phyloP scores from a whole-genome alignment of 2,113 vertebrate species.

The Desmodus rotundus region DNA sequence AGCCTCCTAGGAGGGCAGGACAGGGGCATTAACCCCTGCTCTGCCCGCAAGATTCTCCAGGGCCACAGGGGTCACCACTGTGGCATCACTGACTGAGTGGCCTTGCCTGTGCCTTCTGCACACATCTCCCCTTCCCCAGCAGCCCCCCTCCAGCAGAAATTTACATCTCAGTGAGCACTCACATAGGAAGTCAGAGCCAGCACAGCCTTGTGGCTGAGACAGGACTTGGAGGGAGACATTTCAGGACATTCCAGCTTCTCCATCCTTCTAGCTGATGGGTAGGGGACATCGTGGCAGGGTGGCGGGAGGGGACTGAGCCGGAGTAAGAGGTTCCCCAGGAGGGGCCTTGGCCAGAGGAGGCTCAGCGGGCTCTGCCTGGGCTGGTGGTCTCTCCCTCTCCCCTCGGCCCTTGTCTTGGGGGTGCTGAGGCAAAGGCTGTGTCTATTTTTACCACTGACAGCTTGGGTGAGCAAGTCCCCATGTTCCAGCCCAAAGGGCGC shows the following conservation, averaged over 20 bases:
- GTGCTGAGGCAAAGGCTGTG: neutral
- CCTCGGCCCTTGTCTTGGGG: neutral
- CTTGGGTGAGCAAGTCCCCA: neutral
- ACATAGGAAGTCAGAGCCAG: neutral
- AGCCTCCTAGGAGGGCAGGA: neutral
- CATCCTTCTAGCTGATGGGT: neutral
- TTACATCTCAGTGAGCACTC: neutral
- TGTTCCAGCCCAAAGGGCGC: neutral
- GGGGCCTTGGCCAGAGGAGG: neutral
- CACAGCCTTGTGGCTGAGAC: neutral
- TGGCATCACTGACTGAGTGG: neutral
- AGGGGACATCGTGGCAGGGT: neutral
- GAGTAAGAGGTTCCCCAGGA: neutral
- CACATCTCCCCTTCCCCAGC: neutral
- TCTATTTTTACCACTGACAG: neutral
- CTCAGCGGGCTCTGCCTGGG: neutral
- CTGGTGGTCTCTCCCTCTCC: neutral
- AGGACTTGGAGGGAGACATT: neutral
- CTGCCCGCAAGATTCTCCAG: neutral
- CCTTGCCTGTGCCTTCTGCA: neutral
- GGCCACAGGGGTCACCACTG: neutral
- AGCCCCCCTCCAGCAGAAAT: neutral
- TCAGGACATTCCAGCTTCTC: neutral
- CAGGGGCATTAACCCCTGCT: neutral
- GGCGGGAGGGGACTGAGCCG: neutral